Evolutionary conservation across 2,797 vertebrate genomes (phyloP).

Genomic region (Brachyalestes nurse): DNA sequence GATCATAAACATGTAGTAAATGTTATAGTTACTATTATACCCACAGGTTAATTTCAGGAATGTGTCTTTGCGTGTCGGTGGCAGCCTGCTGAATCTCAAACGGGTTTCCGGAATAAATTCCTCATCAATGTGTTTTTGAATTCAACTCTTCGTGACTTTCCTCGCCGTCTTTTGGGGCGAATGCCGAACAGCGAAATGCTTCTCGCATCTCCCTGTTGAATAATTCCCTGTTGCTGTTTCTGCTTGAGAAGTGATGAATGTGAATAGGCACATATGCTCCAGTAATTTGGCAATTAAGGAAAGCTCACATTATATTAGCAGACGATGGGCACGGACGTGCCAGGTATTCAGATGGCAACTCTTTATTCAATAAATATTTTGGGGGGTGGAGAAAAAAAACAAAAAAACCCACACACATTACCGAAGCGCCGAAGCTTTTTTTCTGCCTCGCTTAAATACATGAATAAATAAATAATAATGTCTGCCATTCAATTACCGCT

Average conservation of each 20-base stretch:
- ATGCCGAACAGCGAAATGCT: conserved; percentile 17
- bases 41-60: conserved; percentile 7
- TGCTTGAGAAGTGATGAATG: conserved; percentile 48
- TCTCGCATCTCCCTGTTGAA: conserved; percentile 45
- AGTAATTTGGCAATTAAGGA: conserved; percentile 53
- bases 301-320: conserved; percentile 47
- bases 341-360: conserved; percentile 40
- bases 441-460: conserved; percentile 19
- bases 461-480: conserved; percentile 47
- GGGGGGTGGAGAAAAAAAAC: neutral
- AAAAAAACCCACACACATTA: conserved; percentile 26
- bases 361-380: conserved; percentile 39
- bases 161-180: neutral
- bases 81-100: neutral
- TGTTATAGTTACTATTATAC: conserved; percentile 16
- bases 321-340: conserved; percentile 39
- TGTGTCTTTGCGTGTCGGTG: conserved; percentile 14
- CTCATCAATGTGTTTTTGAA: conserved; percentile 7
- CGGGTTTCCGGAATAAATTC: conserved; percentile 11
- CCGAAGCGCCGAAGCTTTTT: conserved; percentile 9
- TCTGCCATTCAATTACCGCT: conserved; percentile 33
- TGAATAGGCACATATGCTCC: conserved; percentile 52
- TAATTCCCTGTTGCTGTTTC: conserved; percentile 39
- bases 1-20: neutral
- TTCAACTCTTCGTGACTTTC: neutral